Base-by-base conservation (phyloP, 2,888 invertebrate species). In the Morpho achilles region DNA sequence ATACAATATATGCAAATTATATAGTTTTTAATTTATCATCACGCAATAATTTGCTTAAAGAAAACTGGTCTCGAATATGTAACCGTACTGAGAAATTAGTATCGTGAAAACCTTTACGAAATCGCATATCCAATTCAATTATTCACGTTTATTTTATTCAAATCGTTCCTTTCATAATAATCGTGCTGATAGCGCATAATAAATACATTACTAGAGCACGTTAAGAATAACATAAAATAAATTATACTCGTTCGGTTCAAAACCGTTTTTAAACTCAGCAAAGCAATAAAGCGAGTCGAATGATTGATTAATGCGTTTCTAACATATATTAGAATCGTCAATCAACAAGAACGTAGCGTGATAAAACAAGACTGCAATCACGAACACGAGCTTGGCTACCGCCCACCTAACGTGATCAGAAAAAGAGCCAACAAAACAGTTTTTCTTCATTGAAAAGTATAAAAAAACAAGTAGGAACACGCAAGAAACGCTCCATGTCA, bases 281-380 rank as follows among this genome's bases (percentile, higher is more conserved):
- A 68, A 68, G 80, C 77, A 77, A 82, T 82, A 82, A 84, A 82
- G 75, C 73, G 72, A 71, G 71, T 69, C 63, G 74, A 72, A 76
- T 86, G 84, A 80, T 83, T 86, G 85, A 88, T 89, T 84, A 82
- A 87, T 81, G 76, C 71, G 74, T 78, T 75, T 82, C 80, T 73
- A 79, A 69, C 73, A 72, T 75, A 79, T 82, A 85, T 87, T 83
- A 84, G 76, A 75, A 72, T 78, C 79, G 82, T 88, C 87, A 84
- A 82, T 87, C 87, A 87, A 71, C 73, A 67, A 66, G 72, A 71
- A 72, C 75, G 72, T 69, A 74, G 75, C 75, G 74, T 74, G 76
- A 79, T 80, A 82, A 82, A 82, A 83, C 79, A 78, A 79, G 77
- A 74, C 76, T 65, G 75, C 71, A 74, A 80, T 80, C 83, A 80